Base-by-base conservation (phyloP, 2,797 vertebrate genomes). In the Xyrichtys novacula region DNA sequence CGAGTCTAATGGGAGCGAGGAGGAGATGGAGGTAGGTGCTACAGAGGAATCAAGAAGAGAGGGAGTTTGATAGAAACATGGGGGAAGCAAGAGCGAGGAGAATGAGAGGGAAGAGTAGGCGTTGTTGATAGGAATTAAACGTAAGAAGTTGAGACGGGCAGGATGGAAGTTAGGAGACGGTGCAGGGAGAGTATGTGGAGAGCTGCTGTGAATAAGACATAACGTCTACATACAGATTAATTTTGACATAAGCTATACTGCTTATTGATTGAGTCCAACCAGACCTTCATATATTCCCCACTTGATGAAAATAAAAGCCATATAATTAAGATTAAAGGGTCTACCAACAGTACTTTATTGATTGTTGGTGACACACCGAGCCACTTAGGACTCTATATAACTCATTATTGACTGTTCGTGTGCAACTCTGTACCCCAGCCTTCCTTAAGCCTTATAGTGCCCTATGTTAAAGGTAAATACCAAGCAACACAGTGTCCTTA, bases 61-160 rank as follows among this genome's bases (percentile, higher is more conserved):
- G 49, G 44, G 52, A 57, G 71, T 84, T 71, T 79, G 61, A 79
- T 76, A 53, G 74, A 56, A 79, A 76, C 49, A 65, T 44, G 59
- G 65, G 70, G 78, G 70, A 72, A 74, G 60, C 42, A 67, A 60
- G 55, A 32, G 69, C 47, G 60, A 78, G 65, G 56, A 70, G 64
- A 77, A 85, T 83, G 56, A 85, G 58, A 84, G 43, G 53, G 53
- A 62, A 28, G 71, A 62, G 78, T 71, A 64, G 76, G 78, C 14
- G 62, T 53, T 55, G 55, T 65, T 73, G 66, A 77, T 61, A 31
- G 63, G 43, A 76, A 54, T 55, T 65, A 52, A 53, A 59, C 74
- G 58, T 57, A 66, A 76, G 65, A 80, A 74, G 57, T 43, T 57
- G 32, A 72, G 29, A 25, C 32, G 29, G 73, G 54, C 31, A 32